Evolutionary conservation across 2,797 vertebrate genomes (phyloP).

Genomic region (Anguilla marmorata): DNA sequence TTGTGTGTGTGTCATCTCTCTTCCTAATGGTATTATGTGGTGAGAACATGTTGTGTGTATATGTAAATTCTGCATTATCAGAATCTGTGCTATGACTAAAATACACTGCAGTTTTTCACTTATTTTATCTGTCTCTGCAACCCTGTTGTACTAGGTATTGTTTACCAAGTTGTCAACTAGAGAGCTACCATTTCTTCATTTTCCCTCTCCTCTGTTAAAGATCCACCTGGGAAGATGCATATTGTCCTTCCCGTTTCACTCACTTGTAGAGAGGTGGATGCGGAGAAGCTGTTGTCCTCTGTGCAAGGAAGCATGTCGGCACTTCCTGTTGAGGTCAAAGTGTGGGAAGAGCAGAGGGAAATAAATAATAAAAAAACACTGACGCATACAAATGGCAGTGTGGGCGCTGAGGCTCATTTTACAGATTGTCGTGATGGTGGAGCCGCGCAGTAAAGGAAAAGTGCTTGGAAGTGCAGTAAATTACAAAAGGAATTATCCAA

Average conservation of each 20-base stretch:
- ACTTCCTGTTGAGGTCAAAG: constrained; percentile 9
- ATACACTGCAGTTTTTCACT: neutral
- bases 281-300: neutral
- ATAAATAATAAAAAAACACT: constrained; percentile 19
- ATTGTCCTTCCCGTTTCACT: neutral
- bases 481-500: constrained; percentile 54
- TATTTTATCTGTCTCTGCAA: neutral
- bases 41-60: neutral
- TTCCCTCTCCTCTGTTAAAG: neutral
- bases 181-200: neutral
- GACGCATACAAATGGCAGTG: constrained; percentile 42
- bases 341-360: neutral
- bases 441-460: constrained; percentile 25
- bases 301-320: neutral
- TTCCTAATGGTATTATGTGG: neutral
- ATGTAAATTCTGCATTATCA: neutral
- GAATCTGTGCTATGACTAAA: neutral
- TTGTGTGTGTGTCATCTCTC: neutral
- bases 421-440: constrained; percentile 41
- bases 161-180: neutral
- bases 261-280: neutral
- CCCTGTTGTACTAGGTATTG: neutral
- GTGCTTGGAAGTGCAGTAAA: constrained; percentile 46
- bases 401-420: constrained; percentile 44
- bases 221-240: neutral